A percentile compares a stretch with the other conserved stretches of the same genome.
phyloP scores from a whole-genome alignment of 1,140 invertebrate species.

The Formica exsecta region DNA sequence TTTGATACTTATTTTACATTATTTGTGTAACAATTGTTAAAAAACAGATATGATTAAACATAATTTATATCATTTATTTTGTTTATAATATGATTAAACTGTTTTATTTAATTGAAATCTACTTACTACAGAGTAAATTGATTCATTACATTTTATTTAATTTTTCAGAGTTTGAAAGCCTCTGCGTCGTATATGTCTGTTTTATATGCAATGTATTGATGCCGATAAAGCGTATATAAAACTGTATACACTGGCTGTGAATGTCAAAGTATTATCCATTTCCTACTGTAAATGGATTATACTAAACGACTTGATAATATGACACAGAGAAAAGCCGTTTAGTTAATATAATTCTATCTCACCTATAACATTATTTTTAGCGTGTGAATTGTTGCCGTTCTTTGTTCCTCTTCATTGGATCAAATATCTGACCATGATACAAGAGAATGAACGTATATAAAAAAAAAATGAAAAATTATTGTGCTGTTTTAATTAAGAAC shows the following conservation, averaged over 20 bases:
- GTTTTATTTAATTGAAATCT: background rate
- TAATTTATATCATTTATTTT: constrained; percentile 21
- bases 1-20: background rate
- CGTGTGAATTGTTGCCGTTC: background rate
- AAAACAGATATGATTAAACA: background rate
- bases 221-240: background rate
- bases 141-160: constrained; percentile 17
- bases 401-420: background rate
- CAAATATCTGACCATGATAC: background rate
- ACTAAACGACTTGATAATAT: background rate
- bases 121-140: background rate
- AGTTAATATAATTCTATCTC: background rate
- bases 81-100: background rate
- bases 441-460: background rate
- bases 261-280: background rate
- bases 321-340: background rate
- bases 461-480: background rate
- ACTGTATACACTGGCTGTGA: background rate
- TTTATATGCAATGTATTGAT: constrained; percentile 63
- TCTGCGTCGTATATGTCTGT: constrained; percentile 65
- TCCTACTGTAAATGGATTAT: background rate
- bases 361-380: background rate
- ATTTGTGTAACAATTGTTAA: constrained; percentile 1
- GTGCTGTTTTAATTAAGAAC: background rate
- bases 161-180: constrained; percentile 67